Evolutionary conservation across 1,140 invertebrate genomes (phyloP).

Genomic region (Cephus cinctus): DNA sequence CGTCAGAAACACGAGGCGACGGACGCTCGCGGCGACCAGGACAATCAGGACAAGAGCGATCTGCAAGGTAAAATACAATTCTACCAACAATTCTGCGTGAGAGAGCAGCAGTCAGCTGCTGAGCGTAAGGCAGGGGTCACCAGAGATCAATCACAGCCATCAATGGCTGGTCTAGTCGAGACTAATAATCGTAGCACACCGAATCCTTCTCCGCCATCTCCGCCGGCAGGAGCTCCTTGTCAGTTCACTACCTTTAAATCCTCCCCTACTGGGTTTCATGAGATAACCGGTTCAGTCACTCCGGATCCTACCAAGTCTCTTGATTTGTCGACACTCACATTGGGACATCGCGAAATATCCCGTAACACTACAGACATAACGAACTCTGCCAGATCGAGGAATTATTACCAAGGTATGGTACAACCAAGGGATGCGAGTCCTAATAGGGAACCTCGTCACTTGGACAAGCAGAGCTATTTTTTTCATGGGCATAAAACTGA

Average conservation of each 20-base stretch:
- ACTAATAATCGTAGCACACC: too few relatives aligned
- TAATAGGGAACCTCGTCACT: constrained; percentile 29
- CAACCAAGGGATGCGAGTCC: constrained; percentile 25
- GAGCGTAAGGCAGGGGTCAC: constrained; percentile 23
- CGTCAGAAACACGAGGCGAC: constrained; percentile 35
- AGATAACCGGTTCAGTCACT: constrained; percentile 7
- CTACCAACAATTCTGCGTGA: constrained; percentile 40
- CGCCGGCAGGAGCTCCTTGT: constrained; percentile 19
- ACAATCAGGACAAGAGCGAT: constrained; percentile 49
- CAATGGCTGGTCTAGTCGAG: too few relatives aligned
- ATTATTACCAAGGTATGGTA: constrained; percentile 20
- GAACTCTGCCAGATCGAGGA: constrained; percentile 19
- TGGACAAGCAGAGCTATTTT: constrained; percentile 43
- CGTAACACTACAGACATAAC: constrained; percentile 14
- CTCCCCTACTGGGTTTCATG: constrained; percentile 3
- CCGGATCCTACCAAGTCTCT: constrained; percentile 22
- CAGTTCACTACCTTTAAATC: constrained; percentile 46
- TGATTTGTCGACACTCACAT: constrained; percentile 26
- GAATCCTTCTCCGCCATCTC: background rate
- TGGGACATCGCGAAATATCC: constrained; percentile 26
- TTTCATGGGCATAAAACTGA: constrained; percentile 45
- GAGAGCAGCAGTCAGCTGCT: constrained; percentile 29
- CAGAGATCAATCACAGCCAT: constrained; percentile 19
- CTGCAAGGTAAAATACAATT: constrained; percentile 49
- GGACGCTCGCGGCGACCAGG: constrained; percentile 43